Percentiles rank a stretch among this genome's conserved stretches.
These are phyloP conservation scores for Antechinus flavipes DNA, from an alignment of 2,113 vertebrate genomes.

Conservation along the genomic window DNA sequence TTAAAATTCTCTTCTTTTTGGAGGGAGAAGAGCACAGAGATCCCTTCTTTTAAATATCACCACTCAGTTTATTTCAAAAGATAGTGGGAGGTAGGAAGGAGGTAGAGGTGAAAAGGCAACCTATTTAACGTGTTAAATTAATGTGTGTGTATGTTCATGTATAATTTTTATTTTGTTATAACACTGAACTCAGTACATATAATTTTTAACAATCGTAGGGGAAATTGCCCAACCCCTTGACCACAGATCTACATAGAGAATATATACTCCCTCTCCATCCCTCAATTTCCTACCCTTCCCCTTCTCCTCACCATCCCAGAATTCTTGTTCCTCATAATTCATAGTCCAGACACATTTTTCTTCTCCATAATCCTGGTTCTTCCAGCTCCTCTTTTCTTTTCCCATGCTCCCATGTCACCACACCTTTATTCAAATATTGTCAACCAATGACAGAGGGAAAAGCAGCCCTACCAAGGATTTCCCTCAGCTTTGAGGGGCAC, in stretches of 20 bases:
- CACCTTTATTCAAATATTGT: not conserved
- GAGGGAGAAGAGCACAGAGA: not conserved
- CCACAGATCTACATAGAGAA: not conserved
- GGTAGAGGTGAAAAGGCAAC: not conserved
- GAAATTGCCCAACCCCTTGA: not conserved
- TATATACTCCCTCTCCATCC: not conserved
- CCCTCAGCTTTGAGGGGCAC: slow-evolving; percentile 2
- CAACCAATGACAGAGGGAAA: not conserved
- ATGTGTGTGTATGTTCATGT: not conserved
- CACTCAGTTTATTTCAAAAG: not conserved
- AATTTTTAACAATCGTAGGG: not conserved
- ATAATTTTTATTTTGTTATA: not conserved
- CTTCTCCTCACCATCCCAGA: not conserved
- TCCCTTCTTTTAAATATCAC: not conserved
- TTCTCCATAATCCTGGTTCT: not conserved
- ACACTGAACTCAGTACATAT: not conserved
- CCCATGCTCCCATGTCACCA: not conserved
- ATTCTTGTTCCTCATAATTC: not conserved
- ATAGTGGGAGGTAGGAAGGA: not conserved
- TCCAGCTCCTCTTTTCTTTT: slow-evolving; percentile 20
- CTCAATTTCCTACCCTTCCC: not conserved
- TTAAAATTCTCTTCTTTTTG: not conserved
- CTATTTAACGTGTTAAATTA: not conserved
- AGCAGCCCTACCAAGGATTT: slow-evolving; percentile 2
- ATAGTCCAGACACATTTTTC: not conserved